Evolutionary conservation across 2,113 vertebrate species (phyloP).

Genomic region (Melanostigma gelatinosum): DNA sequence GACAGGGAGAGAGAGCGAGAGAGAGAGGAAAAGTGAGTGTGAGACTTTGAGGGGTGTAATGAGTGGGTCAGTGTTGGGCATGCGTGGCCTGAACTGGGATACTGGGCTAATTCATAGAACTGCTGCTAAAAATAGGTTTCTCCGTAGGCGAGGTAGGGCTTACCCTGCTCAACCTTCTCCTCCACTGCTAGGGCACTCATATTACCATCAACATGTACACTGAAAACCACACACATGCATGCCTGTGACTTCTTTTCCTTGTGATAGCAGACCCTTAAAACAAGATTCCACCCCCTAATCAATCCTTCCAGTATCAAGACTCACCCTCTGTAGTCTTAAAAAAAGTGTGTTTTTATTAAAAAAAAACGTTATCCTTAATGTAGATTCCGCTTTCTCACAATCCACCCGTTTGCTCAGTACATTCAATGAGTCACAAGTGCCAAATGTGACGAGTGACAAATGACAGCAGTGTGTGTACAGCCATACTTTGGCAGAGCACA

Average conservation of each 20-base stretch:
- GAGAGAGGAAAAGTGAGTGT: slow-evolving; percentile 22
- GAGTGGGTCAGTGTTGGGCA: slow-evolving; percentile 67
- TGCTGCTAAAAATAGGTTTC: slow-evolving; percentile 81
- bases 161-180: slow-evolving; percentile 41
- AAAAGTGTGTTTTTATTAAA: not conserved
- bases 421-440: not conserved
- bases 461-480: not conserved
- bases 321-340: not conserved
- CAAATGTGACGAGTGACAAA: not conserved
- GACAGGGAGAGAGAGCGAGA: not conserved
- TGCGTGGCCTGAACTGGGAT: slow-evolving; percentile 72
- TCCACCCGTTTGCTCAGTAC: not conserved
- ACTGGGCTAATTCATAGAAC: slow-evolving; percentile 85
- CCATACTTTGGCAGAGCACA: not conserved
- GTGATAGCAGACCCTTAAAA: not conserved
- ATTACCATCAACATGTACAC: slow-evolving; percentile 43
- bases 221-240: slow-evolving; percentile 15
- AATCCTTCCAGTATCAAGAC: not conserved
- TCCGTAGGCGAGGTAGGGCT: slow-evolving; percentile 63
- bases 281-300: not conserved
- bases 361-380: not conserved
- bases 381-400: not conserved
- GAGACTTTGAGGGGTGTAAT: slow-evolving; percentile 67
- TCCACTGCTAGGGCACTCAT: slow-evolving; percentile 22
- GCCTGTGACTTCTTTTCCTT: not conserved